Percentiles rank a stretch among this genome's conserved stretches.
These are phyloP conservation scores for Ophonus ardosiacus DNA, from an alignment of 2,888 invertebrate species.

Conservation along the genomic window DNA sequence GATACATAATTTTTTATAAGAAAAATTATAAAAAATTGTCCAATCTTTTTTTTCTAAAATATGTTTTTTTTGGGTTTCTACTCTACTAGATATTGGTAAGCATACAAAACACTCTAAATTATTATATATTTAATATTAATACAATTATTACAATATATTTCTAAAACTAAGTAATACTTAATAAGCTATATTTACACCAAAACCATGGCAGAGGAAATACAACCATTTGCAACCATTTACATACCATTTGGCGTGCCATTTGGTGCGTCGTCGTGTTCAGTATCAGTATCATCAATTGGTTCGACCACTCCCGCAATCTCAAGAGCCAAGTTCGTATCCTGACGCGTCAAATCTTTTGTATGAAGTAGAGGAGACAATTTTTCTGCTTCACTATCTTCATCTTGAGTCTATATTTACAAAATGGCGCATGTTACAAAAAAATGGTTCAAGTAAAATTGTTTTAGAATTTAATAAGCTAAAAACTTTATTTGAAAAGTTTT, in stretches of 20 bases:
- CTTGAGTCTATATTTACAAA: conserved; percentile 75
- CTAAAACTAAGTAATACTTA: neutral
- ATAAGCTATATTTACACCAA: neutral
- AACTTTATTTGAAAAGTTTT: no score
- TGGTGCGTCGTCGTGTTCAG: conserved; percentile 74
- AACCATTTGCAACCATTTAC: neutral
- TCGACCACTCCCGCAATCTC: conserved; percentile 78
- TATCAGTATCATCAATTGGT: conserved; percentile 81
- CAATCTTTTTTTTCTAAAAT: no score
- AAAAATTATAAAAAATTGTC: no score
- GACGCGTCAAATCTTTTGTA: conserved; percentile 68
- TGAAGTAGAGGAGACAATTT: conserved; percentile 87
- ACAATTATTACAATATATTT: conserved; percentile 13
- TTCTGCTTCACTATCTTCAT: conserved; percentile 90
- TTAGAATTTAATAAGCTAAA: neutral
- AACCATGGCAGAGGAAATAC: neutral
- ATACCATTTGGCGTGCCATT: conserved; percentile 43
- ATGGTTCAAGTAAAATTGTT: neutral
- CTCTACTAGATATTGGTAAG: no score
- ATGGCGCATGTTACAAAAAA: neutral
- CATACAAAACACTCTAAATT: neutral
- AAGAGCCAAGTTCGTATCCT: conserved; percentile 71
- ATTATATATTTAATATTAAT: neutral
- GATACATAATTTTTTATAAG: no score
- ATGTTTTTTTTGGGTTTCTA: neutral